phyloP scores from a whole-genome alignment of 1,140 invertebrate species.

The Listronotus bonariensis region DNA sequence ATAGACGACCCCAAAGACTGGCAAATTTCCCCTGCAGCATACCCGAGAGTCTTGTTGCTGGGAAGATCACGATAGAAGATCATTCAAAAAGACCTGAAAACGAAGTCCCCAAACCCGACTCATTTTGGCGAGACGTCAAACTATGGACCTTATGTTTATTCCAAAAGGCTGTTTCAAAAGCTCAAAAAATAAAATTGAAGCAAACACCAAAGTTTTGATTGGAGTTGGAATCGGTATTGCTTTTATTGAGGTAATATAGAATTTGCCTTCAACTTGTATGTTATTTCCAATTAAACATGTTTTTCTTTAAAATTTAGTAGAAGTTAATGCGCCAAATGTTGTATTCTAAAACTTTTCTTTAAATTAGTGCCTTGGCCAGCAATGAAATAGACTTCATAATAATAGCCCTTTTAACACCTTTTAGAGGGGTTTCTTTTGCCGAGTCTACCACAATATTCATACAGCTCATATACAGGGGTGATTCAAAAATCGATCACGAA shows the following conservation, averaged over 20 bases:
- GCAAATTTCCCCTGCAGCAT: conserved; percentile 47
- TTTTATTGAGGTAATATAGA: conserved; percentile 59
- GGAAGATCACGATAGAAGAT: conserved; percentile 9
- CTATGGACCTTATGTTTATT: conserved; percentile 39
- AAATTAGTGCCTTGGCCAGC: no score
- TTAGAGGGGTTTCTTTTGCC: no score
- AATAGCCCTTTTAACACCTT: no score
- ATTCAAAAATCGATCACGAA: no score
- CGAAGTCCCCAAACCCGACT: conserved; percentile 33
- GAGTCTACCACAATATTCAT: no score
- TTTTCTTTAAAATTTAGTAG: no score
- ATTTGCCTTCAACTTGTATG: not conserved
- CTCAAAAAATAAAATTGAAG: conserved; percentile 60
- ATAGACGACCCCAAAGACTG: conserved; percentile 59
- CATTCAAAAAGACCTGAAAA: conserved; percentile 23
- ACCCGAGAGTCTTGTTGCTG: conserved; percentile 48
- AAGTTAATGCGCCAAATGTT: no score
- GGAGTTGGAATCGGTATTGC: conserved; percentile 68
- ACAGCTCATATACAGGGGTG: no score
- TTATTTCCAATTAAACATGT: no score
- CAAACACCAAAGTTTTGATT: conserved; percentile 62
- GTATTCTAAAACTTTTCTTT: no score
- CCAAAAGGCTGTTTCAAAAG: conserved; percentile 60
- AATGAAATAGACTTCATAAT: no score
- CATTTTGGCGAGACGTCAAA: conserved; percentile 21